These are phyloP conservation scores for Pyrocephalus nanus DNA, from an alignment of 2,797 vertebrate species.

Conservation along the genomic window DNA sequence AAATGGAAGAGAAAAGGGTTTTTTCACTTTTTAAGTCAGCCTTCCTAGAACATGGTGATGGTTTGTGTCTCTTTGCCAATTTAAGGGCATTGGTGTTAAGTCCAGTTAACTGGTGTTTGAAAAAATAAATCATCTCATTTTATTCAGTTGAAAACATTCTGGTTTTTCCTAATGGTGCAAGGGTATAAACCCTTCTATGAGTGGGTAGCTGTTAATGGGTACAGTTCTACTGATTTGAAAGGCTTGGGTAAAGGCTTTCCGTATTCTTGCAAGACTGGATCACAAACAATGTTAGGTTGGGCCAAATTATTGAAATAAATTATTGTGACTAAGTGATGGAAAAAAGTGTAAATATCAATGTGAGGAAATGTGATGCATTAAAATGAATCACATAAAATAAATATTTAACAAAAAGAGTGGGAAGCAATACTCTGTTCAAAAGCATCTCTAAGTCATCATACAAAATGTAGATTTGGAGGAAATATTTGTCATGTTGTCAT, in stretches of 20 bases:
- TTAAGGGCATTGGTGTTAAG: background rate
- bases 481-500: background rate
- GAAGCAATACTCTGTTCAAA: background rate
- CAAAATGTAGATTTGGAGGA: background rate
- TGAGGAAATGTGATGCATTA: background rate
- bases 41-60: background rate
- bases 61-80: background rate
- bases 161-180: background rate
- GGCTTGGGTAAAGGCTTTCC: background rate
- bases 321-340: background rate
- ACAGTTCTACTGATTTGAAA: background rate
- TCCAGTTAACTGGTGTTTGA: background rate
- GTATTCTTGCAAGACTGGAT: background rate
- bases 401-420: conserved; percentile 25
- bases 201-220: background rate
- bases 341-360: background rate
- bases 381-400: background rate
- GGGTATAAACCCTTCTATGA: background rate
- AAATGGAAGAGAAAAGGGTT: background rate
- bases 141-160: background rate
- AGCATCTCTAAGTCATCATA: background rate
- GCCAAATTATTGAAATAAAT: background rate
- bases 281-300: background rate
- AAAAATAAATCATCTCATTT: background rate
- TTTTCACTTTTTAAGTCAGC: background rate